Evolutionary conservation across 2,888 invertebrate species (phyloP), one percentile per base, ranked within the genome.

Genomic region (Spodoptera exigua): DNA sequence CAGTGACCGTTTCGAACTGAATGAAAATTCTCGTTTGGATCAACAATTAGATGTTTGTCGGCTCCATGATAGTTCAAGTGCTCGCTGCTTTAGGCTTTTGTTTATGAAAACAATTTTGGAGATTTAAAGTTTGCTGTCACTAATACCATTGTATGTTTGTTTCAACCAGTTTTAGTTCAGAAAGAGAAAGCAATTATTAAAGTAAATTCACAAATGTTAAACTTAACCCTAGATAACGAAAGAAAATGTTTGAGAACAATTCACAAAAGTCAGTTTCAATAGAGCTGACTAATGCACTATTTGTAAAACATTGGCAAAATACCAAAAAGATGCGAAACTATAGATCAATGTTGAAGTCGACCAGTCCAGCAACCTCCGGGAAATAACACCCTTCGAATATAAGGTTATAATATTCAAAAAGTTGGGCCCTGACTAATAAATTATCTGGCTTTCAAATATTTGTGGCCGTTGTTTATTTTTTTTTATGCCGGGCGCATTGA

Each of bases 361-460:
- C 32, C 18, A 21, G 47, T 48, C 43, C 35, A 65, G 55, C 17
- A 41, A 27, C 21, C 64, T 34, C 49, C 44, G 46, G 14, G 47
- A 49, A 46, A 35, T n/a, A n/a, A 13, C 4, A 51, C 41, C 51
- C 60, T 73, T 51, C 35, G 60, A 45, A 21, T 34, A 56, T 56
- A 16, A 45, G 47, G 34, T 47, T 32, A 51, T 32, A 35, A 35
- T 18, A 27, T 54, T 67, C 18, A 16, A 67, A 57, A 72, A 49
- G 37, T 47, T 49, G 32, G 34, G 41, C 80, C 79, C 79, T 75
- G 79, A 74, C 80, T 85, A 82, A 86, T 88, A 88, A 88, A 89
- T 90, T 86, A 89, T 89, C 85, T 78, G 82, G 81, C 83, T 80
- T 83, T 81, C 87, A 89, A 90, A 91, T 87, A 90, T 88, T 86